These are phyloP conservation scores for Siphlonurus alternatus DNA, from an alignment of 2,888 invertebrate genomes.

Conservation along the genomic window DNA sequence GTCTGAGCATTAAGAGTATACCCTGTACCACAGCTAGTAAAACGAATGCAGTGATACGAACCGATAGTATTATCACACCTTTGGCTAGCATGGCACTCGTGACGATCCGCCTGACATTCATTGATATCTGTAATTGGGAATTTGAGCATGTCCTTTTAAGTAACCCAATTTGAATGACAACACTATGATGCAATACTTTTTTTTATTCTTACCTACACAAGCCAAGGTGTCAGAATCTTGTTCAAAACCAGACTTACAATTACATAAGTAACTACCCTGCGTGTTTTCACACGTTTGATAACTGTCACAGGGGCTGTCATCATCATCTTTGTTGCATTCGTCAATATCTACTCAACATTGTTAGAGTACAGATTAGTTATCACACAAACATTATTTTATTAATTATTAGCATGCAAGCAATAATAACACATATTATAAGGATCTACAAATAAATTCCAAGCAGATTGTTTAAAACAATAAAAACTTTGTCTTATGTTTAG, in stretches of 20 bases:
- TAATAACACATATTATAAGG: neutral
- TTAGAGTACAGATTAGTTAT: neutral
- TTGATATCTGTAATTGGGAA: conserved; percentile 45
- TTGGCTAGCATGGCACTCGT: conserved; percentile 56
- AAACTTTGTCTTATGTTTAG: neutral
- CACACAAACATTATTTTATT: neutral
- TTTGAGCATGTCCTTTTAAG: neutral
- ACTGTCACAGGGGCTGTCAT: conserved; percentile 42
- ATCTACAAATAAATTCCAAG: neutral
- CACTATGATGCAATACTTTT: neutral
- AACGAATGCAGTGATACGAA: conserved; percentile 69
- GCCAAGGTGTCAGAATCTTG: conserved; percentile 41
- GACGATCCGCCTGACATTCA: conserved; percentile 59
- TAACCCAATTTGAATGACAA: neutral
- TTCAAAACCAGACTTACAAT: conserved; percentile 43
- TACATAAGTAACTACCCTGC: conserved; percentile 46
- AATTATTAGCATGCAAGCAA: neutral
- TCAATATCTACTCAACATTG: conserved; percentile 37
- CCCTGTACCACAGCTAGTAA: conserved; percentile 86
- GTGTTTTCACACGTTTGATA: conserved; percentile 52
- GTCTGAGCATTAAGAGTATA: conserved; percentile 82
- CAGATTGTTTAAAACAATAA: neutral
- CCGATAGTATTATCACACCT: conserved; percentile 85
- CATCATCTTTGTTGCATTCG: conserved; percentile 39
- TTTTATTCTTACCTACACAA: conserved; percentile 35